Conservation (phyloP, 1,140 invertebrate species). For the Lucilia cuprina region DNA sequence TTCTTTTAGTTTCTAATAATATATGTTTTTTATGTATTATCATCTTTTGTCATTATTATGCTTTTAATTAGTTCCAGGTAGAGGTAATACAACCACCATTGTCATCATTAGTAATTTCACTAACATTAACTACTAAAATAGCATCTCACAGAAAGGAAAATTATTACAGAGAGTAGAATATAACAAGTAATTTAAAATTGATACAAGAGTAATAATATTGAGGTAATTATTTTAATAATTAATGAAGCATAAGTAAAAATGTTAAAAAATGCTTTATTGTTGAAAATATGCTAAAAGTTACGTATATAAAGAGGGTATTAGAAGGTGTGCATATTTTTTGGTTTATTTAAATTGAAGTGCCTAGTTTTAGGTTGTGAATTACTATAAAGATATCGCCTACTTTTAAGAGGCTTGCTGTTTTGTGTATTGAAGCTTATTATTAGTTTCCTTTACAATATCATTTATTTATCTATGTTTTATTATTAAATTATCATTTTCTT, state of each 20-base stretch:
- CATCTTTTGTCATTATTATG: neutral
- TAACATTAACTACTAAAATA: neutral
- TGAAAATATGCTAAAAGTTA: too few species aligned
- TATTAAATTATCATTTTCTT: slow-evolving; percentile 1
- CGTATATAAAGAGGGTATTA: too few species aligned
- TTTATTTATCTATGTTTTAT: neutral
- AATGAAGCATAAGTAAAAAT: neutral
- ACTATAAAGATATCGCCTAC: too few species aligned
- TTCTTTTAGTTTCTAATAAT: neutral
- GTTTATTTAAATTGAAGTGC: too few species aligned
- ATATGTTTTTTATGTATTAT: neutral
- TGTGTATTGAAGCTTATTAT: neutral
- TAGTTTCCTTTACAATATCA: neutral
- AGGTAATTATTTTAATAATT: neutral
- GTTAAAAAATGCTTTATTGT: too few species aligned
- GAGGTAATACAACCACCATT: neutral
- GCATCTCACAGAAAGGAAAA: neutral
- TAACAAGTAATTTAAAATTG: neutral
- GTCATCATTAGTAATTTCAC: neutral
- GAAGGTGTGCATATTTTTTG: too few species aligned
- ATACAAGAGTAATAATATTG: neutral
- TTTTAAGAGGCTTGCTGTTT: neutral
- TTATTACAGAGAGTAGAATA: neutral
- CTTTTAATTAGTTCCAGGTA: neutral
- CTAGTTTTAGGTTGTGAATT: too few species aligned